Base-by-base conservation (phyloP, 2,797 vertebrate species). In the Pangasius krempfi region DNA sequence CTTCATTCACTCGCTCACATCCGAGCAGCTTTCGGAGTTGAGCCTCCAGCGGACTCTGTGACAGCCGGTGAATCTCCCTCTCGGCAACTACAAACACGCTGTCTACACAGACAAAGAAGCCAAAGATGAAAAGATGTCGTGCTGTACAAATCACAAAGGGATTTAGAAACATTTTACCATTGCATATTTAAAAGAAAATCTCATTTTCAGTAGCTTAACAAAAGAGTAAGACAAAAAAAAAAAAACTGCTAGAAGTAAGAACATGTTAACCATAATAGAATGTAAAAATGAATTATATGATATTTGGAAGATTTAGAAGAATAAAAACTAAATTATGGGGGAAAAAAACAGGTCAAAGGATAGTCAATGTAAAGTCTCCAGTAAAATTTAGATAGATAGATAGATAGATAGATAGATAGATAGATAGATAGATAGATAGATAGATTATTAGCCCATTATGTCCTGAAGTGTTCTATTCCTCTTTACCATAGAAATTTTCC, bases 11-110 rank as follows among this genome's bases (percentile, higher is more conserved):
- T 83, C 92, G 92, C 87, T 95, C 92, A 0, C 87, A 79, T 10
- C 60, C 89, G 0, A 96, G 90, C 9, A 96, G 94, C 14, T 90
- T 76, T 70, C 92, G 91, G 91, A 96, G 93, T 91, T 96, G 95
- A 76, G 94, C 92, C 40, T 94, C 86, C 1, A 95, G 30, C 1
- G 95, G 93, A 87, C 93, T 92, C 80, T 91, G 88, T n/a, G 89
- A 88, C 90, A 96, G 91, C 84, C 86, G 91, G 91, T 94, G 92
- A 91, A 96, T 90, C 76, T 94, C 92, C 88, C 92, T 93, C 44
- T 95, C 94, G 37, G 94, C 93, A 89, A 95, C 94, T 85, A 94
- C 92, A 86, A 95, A 91, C 72, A 93, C 93, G 3, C 93, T 91
- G 89, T 95, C 95, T 96, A 91, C 16, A 87, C n/a, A 75, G 33